phyloP scores from a whole-genome alignment of 2,797 vertebrate species.

The Gouania willdenowi region DNA sequence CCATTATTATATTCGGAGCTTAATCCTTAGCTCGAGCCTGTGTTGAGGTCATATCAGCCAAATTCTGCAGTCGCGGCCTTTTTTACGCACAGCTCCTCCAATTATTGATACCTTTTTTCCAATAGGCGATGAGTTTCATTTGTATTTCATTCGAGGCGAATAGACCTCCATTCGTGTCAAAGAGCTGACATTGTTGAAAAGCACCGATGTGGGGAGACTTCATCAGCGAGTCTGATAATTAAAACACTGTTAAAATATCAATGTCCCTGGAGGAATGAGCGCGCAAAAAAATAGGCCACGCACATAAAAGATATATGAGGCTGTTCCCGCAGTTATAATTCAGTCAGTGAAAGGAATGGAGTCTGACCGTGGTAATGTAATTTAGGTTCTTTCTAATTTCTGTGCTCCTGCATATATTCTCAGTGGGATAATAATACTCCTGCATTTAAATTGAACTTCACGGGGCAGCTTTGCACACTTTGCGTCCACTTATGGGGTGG shows the following conservation, averaged over 20 bases:
- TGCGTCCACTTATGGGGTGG: too few species aligned
- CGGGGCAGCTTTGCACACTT: not conserved
- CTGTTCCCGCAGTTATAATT: slow-evolving; percentile 57
- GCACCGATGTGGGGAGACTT: slow-evolving; percentile 68
- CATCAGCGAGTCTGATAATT: slow-evolving; percentile 66
- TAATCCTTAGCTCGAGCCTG: slow-evolving; percentile 51
- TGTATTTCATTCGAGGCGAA: slow-evolving; percentile 61
- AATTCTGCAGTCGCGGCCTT: slow-evolving; percentile 40
- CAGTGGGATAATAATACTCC: slow-evolving; percentile 38
- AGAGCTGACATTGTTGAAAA: slow-evolving; percentile 70
- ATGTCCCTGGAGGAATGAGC: slow-evolving; percentile 64
- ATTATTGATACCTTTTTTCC: slow-evolving; percentile 68
- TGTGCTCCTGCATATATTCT: slow-evolving; percentile 46
- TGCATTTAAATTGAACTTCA: slow-evolving; percentile 57
- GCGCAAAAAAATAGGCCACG: slow-evolving; percentile 47
- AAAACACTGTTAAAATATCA: slow-evolving; percentile 74
- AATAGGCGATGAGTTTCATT: slow-evolving; percentile 66
- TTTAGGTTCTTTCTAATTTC: slow-evolving; percentile 67
- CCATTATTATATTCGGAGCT: slow-evolving; percentile 44
- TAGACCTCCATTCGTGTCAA: slow-evolving; percentile 63
- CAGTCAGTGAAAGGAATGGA: slow-evolving; percentile 58
- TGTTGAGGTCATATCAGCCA: slow-evolving; percentile 61
- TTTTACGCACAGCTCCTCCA: slow-evolving; percentile 25
- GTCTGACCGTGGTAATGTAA: slow-evolving; percentile 65
- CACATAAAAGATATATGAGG: slow-evolving; percentile 65